phyloP scores from a whole-genome alignment of 2,113 vertebrate genomes.

The Copsychus sechellarum region DNA sequence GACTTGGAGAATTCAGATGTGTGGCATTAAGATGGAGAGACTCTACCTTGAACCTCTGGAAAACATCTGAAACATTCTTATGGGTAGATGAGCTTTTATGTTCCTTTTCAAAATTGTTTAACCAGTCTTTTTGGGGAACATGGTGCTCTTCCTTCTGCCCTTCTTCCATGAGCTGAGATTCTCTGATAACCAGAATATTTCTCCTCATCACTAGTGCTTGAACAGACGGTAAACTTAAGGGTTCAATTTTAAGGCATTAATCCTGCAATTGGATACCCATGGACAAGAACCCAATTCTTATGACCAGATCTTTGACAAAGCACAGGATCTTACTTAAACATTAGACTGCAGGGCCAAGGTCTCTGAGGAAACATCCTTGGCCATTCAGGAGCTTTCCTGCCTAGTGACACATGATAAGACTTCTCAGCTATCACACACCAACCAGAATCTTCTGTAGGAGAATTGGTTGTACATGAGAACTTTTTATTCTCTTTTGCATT shows the following conservation, averaged over 20 bases:
- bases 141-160: not conserved
- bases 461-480: rapidly evolving
- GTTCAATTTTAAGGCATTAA: not conserved
- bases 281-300: not conserved
- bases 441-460: not conserved
- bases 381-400: not conserved
- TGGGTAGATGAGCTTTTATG: not conserved
- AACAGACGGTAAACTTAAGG: not conserved
- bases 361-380: not conserved
- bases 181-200: not conserved
- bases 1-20: not conserved
- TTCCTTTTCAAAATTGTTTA: not conserved
- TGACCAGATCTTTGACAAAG: not conserved
- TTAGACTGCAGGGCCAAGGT: not conserved
- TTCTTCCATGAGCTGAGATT: not conserved
- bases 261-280: not conserved
- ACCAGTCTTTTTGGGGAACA: not conserved
- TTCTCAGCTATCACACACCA: not conserved
- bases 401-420: not conserved
- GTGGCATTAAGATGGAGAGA: not conserved
- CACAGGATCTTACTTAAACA: not conserved
- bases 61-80: not conserved
- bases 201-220: not conserved
- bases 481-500: not conserved
- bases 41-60: not conserved